phyloP scores from a whole-genome alignment of 2,113 vertebrate species.

The Rhynchopsitta pachyrhyncha region DNA sequence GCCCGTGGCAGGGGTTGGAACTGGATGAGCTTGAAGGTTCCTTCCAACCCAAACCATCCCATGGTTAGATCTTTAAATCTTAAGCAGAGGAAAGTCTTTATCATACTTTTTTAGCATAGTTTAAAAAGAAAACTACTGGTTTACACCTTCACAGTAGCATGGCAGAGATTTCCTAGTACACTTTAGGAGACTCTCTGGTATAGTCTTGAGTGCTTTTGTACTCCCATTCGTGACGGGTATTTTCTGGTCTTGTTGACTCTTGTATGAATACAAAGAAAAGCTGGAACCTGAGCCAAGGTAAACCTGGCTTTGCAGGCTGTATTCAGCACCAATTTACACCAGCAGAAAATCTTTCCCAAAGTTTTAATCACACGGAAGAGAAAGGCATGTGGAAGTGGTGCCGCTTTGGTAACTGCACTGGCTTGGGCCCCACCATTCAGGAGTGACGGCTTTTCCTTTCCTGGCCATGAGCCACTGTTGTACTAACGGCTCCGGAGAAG shows the following conservation, averaged over 20 bases:
- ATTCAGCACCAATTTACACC: background rate
- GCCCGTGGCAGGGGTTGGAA: background rate
- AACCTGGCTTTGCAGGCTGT: conserved; percentile 35
- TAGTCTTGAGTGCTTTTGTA: background rate
- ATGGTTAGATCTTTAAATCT: background rate
- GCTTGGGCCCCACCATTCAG: background rate
- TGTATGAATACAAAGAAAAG: conserved; percentile 20
- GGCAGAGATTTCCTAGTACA: background rate
- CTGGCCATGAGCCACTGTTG: conserved; percentile 53
- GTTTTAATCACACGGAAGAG: background rate
- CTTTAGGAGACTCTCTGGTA: background rate
- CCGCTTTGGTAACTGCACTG: background rate
- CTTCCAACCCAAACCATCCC: background rate
- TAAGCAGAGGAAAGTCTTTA: background rate
- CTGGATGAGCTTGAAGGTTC: background rate
- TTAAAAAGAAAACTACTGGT: background rate
- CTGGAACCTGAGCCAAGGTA: conserved; percentile 41
- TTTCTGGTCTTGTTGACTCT: conserved; percentile 53
- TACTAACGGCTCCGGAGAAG: conserved; percentile 25
- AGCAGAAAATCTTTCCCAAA: background rate
- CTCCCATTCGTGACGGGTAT: background rate
- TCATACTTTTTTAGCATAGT: background rate
- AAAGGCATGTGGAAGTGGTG: background rate
- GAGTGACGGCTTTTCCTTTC: background rate
- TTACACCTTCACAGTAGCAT: background rate